These are phyloP conservation scores for Pionites leucogaster DNA, from an alignment of 2,113 vertebrate genomes.

Conservation along the genomic window DNA sequence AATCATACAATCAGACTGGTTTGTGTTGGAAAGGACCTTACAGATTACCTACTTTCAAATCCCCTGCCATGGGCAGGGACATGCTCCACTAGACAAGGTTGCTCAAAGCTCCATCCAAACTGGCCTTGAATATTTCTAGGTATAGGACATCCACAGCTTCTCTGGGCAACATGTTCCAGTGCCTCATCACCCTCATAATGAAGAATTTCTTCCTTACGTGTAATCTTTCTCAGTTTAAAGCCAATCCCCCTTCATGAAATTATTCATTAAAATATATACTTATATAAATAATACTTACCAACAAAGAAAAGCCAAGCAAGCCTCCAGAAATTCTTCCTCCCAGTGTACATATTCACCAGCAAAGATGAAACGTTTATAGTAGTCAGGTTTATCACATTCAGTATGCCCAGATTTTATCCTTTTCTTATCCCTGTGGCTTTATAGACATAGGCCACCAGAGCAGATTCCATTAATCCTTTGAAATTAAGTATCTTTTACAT, in stretches of 20 bases:
- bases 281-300: background rate
- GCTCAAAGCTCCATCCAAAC: background rate
- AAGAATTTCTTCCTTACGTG: background rate
- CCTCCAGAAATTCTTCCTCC: background rate
- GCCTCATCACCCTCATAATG: background rate
- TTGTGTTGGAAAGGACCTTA: background rate
- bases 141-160: background rate
- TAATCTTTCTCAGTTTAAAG: background rate
- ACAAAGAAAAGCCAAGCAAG: background rate
- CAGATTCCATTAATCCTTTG: background rate
- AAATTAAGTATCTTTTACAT: background rate
- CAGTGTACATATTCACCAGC: fast-evolving
- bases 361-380: background rate
- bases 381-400: background rate
- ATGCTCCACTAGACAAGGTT: background rate
- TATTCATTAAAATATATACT: background rate
- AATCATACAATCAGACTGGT: background rate
- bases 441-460: background rate
- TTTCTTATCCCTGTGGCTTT: background rate
- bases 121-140: background rate
- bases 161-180: background rate
- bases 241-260: background rate
- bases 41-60: background rate
- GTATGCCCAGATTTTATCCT: background rate
- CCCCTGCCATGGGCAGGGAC: background rate